phyloP scores from a whole-genome alignment of 1,140 invertebrate genomes.

The Papilio helenus region DNA sequence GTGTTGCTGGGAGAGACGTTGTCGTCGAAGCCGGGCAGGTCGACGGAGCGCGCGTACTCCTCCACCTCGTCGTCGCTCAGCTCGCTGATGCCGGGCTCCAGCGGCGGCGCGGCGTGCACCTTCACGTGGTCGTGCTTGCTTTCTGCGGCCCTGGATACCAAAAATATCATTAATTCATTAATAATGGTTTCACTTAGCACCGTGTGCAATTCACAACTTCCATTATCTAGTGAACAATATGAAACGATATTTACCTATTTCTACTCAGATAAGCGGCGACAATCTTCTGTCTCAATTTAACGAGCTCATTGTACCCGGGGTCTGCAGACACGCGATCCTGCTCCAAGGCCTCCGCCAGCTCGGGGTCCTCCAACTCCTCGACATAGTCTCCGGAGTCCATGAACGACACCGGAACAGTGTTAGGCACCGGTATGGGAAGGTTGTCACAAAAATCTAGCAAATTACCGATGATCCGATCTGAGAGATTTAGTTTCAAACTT shows the following conservation, averaged over 20 bases:
- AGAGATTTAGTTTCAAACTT: conserved; percentile 90
- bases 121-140: conserved; percentile 50
- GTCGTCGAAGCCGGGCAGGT: conserved; percentile 92
- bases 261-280: conserved; percentile 77
- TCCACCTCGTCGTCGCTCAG: conserved; percentile 90
- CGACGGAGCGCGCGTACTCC: conserved; percentile 88
- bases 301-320: conserved; percentile 70
- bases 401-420: conserved; percentile 76
- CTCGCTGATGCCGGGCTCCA: conserved; percentile 85
- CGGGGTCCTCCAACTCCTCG: conserved; percentile 63
- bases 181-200: not conserved
- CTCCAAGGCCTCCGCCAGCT: conserved; percentile 56
- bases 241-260: conserved; percentile 71
- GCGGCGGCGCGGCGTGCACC: conserved; percentile 60
- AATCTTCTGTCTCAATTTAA: conserved; percentile 75
- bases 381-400: conserved; percentile 75
- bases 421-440: conserved; percentile 84
- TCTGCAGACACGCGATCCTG: conserved; percentile 69
- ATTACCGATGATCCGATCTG: conserved; percentile 87
- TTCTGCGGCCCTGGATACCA: conserved; percentile 56
- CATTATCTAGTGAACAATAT: no score
- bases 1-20: conserved; percentile 91
- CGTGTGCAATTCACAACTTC: no score
- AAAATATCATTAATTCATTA: not conserved
- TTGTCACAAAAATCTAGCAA: conserved; percentile 88